phyloP scores from a whole-genome alignment of 2,888 invertebrate species.

The Zygogramma bicolorata region DNA sequence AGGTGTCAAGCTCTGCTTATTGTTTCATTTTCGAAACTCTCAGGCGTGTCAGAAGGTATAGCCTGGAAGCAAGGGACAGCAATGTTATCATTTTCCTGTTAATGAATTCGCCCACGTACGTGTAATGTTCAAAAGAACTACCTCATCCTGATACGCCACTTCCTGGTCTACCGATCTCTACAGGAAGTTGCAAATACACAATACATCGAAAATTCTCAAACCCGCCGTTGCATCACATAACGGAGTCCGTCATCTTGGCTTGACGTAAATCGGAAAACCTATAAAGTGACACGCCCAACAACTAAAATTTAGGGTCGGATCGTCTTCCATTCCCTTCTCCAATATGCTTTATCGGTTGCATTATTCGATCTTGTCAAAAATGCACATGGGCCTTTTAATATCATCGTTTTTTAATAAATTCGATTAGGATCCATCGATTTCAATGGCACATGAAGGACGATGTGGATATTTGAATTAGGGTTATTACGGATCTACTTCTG shows the following conservation, averaged over 20 bases:
- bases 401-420: conserved; percentile 35
- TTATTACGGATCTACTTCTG: not conserved
- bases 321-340: conserved; percentile 52
- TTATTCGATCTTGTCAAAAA: conserved; percentile 36
- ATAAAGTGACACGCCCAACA: conserved; percentile 60
- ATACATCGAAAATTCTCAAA: conserved; percentile 34
- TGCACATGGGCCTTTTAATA: conserved; percentile 38
- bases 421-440: conserved; percentile 19
- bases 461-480: not conserved
- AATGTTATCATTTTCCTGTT: no score
- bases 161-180: not conserved
- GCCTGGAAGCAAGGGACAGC: no score
- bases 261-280: conserved; percentile 64
- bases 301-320: conserved; percentile 58
- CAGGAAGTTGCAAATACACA: conserved; percentile 37
- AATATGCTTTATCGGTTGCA: conserved; percentile 58
- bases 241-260: conserved; percentile 60
- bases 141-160: not conserved
- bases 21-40: no score
- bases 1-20: no score
- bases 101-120: not conserved
- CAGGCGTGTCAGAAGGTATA: no score
- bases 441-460: not conserved
- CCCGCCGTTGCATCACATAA: conserved; percentile 23
- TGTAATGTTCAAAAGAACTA: not conserved